Conservation (phyloP, 1,140 invertebrate species). For the Zaprionus ornatus region DNA sequence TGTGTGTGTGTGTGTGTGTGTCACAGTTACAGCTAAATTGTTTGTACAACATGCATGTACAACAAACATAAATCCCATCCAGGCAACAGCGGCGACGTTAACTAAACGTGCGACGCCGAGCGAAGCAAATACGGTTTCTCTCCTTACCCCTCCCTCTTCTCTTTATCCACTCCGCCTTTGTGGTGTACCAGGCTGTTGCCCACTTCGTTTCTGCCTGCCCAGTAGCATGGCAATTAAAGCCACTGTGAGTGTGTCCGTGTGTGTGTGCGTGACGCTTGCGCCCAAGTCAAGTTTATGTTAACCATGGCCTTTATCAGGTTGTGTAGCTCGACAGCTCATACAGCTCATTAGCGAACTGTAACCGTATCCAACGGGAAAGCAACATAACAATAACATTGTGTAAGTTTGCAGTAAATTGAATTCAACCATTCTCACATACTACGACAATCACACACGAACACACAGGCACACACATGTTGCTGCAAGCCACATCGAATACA, state of each 20-base stretch:
- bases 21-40: conserved; percentile 77
- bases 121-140: conserved; percentile 41
- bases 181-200: neutral
- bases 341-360: conserved; percentile 62
- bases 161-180: neutral
- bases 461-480: conserved; percentile 13
- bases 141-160: neutral
- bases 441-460: neutral
- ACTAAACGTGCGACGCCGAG: conserved; percentile 43
- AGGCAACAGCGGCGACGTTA: conserved; percentile 37
- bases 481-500: conserved; percentile 21
- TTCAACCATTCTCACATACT: conserved; percentile 39
- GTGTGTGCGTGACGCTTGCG: conserved; percentile 28
- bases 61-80: conserved; percentile 77
- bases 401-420: conserved; percentile 64
- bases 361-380: conserved; percentile 61
- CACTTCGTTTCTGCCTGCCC: conserved; percentile 17
- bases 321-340: conserved; percentile 27
- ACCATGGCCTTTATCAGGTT: conserved; percentile 42
- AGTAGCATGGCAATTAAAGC: conserved; percentile 63
- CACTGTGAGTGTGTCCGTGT: conserved; percentile 28
- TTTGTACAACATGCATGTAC: conserved; percentile 80
- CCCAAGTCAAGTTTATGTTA: conserved; percentile 43
- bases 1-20: conserved; percentile 32
- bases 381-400: conserved; percentile 52